Conservation (phyloP, 2,888 invertebrate genomes). For the Ophonus ardosiacus region DNA sequence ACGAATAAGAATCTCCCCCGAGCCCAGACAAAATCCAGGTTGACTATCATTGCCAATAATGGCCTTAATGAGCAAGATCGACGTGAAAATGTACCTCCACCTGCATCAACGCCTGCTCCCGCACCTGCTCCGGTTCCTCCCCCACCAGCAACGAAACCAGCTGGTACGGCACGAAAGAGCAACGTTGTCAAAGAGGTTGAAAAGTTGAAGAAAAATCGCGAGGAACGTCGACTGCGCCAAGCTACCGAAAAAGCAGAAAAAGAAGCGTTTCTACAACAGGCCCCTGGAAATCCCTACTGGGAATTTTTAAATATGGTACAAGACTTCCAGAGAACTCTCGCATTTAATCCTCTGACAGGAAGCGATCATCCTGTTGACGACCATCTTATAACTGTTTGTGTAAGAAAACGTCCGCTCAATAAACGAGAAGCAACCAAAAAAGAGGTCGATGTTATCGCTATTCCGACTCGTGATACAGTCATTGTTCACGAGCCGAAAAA, state of each 20-base stretch:
- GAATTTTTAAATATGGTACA: constrained; percentile 98
- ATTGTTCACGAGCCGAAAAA: constrained; percentile 95
- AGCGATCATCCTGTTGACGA: constrained; percentile 89
- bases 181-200: constrained; percentile 98
- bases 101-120: not conserved
- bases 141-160: not conserved
- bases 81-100: constrained; percentile 59
- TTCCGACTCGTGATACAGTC: constrained; percentile 95
- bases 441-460: constrained; percentile 97
- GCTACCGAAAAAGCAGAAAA: constrained; percentile 96
- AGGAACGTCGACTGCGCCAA: constrained; percentile 94
- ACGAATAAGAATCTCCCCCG: constrained; percentile 45
- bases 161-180: constrained; percentile 78
- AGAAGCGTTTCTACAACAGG: constrained; percentile 94
- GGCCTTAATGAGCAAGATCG: constrained; percentile 58
- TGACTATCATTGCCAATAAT: constrained; percentile 14
- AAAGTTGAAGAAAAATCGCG: constrained; percentile 95
- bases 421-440: constrained; percentile 92
- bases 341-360: constrained; percentile 91
- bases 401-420: constrained; percentile 96
- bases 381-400: constrained; percentile 99
- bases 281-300: constrained; percentile 99
- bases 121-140: not conserved
- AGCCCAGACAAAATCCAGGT: constrained; percentile 12
- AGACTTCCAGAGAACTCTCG: constrained; percentile 87